Conservation (phyloP, 2,888 invertebrate genomes). For the Leptothorax acervorum region DNA sequence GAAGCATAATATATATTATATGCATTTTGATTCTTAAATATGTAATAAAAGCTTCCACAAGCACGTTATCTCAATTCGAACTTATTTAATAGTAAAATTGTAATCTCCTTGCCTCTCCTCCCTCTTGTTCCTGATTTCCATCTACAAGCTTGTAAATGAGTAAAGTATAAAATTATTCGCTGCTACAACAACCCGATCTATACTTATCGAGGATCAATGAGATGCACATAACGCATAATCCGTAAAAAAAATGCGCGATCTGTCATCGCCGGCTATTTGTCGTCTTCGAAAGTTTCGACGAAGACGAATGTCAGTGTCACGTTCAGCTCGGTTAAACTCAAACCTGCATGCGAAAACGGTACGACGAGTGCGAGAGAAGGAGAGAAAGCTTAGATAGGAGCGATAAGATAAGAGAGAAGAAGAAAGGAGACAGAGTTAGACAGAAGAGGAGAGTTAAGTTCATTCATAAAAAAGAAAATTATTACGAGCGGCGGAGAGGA, state of each 20-base stretch:
- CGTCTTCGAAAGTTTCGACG: slow-evolving; percentile 61
- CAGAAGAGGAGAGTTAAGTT: slow-evolving; percentile 63
- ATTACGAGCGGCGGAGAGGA: slow-evolving; percentile 70
- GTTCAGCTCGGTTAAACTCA: slow-evolving; percentile 30
- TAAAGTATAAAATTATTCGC: background rate
- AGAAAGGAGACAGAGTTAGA: slow-evolving; percentile 48
- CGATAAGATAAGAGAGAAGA: slow-evolving; percentile 38
- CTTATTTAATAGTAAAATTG: background rate
- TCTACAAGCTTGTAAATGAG: background rate
- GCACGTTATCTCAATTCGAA: background rate
- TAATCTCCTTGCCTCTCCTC: background rate
- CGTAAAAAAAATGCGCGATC: background rate
- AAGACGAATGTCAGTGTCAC: slow-evolving; percentile 67
- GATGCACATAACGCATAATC: background rate
- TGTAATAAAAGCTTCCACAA: background rate
- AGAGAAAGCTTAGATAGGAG: slow-evolving; percentile 23
- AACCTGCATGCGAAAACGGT: background rate
- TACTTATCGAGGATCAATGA: background rate
- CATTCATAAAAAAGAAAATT: slow-evolving; percentile 78
- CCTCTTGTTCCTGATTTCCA: background rate
- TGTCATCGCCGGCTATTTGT: background rate
- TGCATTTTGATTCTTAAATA: background rate
- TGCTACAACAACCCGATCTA: background rate
- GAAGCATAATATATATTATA: no score
- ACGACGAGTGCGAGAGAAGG: slow-evolving; percentile 35